These are phyloP conservation scores for Parapristionchus giblindavisi DNA, from an alignment of 2,888 invertebrate genomes.

Conservation along the genomic window DNA sequence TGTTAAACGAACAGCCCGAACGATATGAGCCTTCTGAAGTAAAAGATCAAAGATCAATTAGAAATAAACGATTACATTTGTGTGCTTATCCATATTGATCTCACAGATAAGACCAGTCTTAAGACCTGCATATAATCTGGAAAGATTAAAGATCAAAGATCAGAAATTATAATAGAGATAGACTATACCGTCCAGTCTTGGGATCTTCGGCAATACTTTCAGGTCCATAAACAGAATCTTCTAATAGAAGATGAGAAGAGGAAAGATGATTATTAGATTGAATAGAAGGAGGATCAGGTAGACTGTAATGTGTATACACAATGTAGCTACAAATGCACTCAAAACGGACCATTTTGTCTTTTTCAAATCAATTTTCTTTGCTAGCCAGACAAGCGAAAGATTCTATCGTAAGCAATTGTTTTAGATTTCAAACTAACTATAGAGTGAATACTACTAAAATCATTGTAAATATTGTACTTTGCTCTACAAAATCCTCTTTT, in stretches of 20 bases:
- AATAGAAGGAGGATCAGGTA: slow-evolving; percentile 38
- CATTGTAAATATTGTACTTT: too few species aligned
- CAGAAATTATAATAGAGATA: neutral
- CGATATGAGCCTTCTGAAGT: slow-evolving; percentile 40
- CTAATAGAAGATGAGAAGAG: neutral
- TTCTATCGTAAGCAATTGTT: too few species aligned
- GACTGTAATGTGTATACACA: slow-evolving; percentile 40
- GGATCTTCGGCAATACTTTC: slow-evolving; percentile 50
- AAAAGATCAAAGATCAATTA: neutral
- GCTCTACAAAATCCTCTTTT: too few species aligned
- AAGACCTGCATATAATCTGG: slow-evolving; percentile 47
- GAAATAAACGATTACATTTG: slow-evolving; percentile 25
- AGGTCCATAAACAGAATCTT: slow-evolving; percentile 48
- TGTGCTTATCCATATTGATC: slow-evolving; percentile 40
- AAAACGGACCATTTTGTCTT: too few species aligned
- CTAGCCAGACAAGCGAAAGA: too few species aligned
- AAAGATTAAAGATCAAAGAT: neutral
- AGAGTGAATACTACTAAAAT: too few species aligned
- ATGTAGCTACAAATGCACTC: neutral
- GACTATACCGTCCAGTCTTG: slow-evolving; percentile 34
- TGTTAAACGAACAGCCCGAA: slow-evolving; percentile 47
- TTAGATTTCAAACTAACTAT: too few species aligned
- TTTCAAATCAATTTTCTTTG: too few species aligned
- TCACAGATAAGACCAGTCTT: slow-evolving; percentile 53
- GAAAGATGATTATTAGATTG: slow-evolving; percentile 3